Evolutionary conservation across 2,888 invertebrate species (phyloP).

Genomic region (Morpho achilles): DNA sequence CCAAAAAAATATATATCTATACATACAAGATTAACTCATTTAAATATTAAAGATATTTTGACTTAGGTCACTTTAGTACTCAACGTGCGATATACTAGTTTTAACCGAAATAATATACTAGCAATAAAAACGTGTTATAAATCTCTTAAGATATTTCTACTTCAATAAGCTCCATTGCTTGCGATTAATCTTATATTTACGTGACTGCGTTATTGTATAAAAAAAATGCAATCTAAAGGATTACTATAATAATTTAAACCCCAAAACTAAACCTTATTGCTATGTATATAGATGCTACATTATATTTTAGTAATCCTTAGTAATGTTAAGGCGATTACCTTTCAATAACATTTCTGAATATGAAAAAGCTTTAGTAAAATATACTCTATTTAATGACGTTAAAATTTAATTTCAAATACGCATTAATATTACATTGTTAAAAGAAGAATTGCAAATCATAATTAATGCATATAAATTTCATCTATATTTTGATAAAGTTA

Average conservation of each 20-base stretch:
- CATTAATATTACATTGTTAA: not conserved
- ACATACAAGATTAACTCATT: too few species aligned
- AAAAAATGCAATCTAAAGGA: slow-evolving; percentile 3
- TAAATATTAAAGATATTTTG: too few species aligned
- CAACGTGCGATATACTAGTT: not conserved
- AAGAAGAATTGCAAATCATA: not conserved
- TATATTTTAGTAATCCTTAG: too few species aligned
- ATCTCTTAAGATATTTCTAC: slow-evolving; percentile 8
- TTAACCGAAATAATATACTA: too few species aligned
- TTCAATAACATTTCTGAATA: not conserved
- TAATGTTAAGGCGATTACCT: slow-evolving; percentile 4
- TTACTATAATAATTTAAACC: too few species aligned
- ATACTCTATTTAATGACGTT: not conserved
- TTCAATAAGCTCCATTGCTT: slow-evolving; percentile 9
- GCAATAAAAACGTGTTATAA: slow-evolving; percentile 6
- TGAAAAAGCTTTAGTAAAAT: not conserved
- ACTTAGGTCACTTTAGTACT: too few species aligned
- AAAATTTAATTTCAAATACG: not conserved
- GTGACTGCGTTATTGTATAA: slow-evolving; percentile 1
- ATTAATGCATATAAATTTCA: not conserved
- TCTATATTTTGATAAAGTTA: not conserved
- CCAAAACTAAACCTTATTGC: not conserved
- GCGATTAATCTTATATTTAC: slow-evolving; percentile 11
- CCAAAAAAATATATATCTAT: too few species aligned
- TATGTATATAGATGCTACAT: not conserved